Percentiles rank a stretch among this genome's conserved stretches.
Evolutionary conservation across 2,113 vertebrate species (phyloP).

Genomic region (Cricetomys ansorgei): DNA sequence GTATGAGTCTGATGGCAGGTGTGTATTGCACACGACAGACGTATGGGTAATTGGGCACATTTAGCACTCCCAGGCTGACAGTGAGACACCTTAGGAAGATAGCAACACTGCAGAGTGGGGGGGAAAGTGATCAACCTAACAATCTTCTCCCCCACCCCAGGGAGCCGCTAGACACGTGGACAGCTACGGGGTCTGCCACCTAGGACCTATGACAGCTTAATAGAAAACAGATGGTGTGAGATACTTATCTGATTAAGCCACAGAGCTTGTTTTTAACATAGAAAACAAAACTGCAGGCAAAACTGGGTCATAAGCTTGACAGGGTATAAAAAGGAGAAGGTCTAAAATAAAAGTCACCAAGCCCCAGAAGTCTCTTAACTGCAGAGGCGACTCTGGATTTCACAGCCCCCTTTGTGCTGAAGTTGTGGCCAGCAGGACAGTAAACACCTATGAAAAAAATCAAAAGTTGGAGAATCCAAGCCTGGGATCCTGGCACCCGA

Average conservation of each 20-base stretch:
- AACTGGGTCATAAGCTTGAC: constrained; percentile 28
- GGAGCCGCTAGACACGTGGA: background rate
- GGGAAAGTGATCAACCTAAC: background rate
- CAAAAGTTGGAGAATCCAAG: background rate
- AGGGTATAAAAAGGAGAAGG: background rate
- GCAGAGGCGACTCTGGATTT: background rate
- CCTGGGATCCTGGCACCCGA: background rate
- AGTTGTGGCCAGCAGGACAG: background rate
- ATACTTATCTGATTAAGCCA: constrained; percentile 56
- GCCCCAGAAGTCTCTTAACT: background rate
- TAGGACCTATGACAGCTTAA: constrained; percentile 41
- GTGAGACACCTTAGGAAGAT: background rate
- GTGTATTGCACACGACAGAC: background rate
- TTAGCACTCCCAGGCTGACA: background rate
- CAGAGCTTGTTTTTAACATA: constrained; percentile 44
- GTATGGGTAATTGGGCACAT: background rate
- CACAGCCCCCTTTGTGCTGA: background rate
- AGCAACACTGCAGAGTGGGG: background rate
- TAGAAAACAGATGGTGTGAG: constrained; percentile 32
- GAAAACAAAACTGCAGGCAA: constrained; percentile 21
- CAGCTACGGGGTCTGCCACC: background rate
- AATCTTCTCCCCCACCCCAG: background rate
- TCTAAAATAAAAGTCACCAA: background rate
- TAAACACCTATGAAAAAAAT: background rate
- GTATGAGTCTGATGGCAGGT: background rate